Base-by-base conservation (phyloP, 2,113 vertebrate species). In the Gopherus flavomarginatus region DNA sequence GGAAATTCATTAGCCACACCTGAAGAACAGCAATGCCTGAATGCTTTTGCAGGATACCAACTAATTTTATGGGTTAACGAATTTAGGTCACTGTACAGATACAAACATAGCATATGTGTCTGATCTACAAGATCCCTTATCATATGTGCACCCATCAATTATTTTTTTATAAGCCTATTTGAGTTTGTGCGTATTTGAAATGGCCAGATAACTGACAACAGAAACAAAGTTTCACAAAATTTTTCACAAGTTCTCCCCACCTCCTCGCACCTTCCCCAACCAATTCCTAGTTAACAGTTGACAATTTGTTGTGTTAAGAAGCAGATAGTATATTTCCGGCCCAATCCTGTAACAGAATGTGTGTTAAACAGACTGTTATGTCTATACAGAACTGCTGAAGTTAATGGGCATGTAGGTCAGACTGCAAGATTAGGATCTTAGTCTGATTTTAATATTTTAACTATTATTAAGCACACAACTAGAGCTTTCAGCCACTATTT, bases 1-100 rank as follows among this genome's bases (percentile, higher is more conserved):
- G 81, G 93, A 95, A 95, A 95, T 88, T 87, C 85, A 90, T 81
- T 93, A 87, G 88, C 86, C 85, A 59, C 69, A 83, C 94, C 91
- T 0, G 0, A 93, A 72, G 65, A 47, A 4, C 65, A 75, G 94
- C 85, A 85, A 87, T 62, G 80, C 84, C 65, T 21, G 0, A 83
- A 52, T 26, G 85, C 88, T 96, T 49, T 95, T 72, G 65, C 91
- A 96, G 88, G 95, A 65, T n/a, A 69, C 0, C 53, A 88, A 83
- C n/a, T 96, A 21, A 92, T 96, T 87, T 89, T 21, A 29, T 80
- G 87, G 95, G 3, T 24, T 81, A 87, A 26, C 92, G 3, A 1
- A 95, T 94, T 26, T 69, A 54, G 88, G 86, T 87, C 1, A 1
- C 87, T 22, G 69, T 47, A 90, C 4, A 2, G 91, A 89, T 92